Evolutionary conservation across 2,888 invertebrate species (phyloP), one percentile per base, ranked within the genome.

Genomic region (Phytoseiulus persimilis): DNA sequence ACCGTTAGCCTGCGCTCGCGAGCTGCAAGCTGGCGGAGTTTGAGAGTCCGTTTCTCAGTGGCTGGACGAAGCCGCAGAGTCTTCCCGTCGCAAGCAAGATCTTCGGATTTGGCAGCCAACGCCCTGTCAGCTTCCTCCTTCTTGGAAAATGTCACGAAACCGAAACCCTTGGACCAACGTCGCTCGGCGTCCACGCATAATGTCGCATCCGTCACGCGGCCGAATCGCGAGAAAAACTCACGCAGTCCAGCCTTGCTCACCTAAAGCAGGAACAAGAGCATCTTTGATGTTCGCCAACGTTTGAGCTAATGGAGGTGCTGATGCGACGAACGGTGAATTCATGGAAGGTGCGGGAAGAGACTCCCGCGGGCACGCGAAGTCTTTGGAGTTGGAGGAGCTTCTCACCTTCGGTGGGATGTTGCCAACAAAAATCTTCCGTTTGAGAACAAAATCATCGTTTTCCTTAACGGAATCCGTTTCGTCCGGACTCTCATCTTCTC

Each of bases 101-200:
- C 33, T 23, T 45, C 87, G n/a, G 32, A n/a, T 39, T 45, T 28
- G 9, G 39, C 87, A 6, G 87, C 87, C n/a, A 87, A 31, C 39
- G 90, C 91, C 83, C 90, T 90, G 32, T 90, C 90, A 9, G 90
- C 91, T 83, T 91, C 91, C 83, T 90, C 90, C 0, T 89, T 83
- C 45, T 90, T 91, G 28, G 90, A 90, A 90, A 91, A 91, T 90
- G 91, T 91, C 31, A 91, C 90, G 90, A 91, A 91, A 33, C 91
- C 91, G 90, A 91, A 91, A 46, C 46, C 83, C 83, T 33, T 45
- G 33, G 83, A 90, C 83, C 84, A 83, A 32, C 83, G 90, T 32
- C 46, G 46, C 45, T 83, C 83, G 31, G 46, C 28, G 87, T 87
- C 87, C 91, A 90, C 91, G 90, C 83, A 91, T 90, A 89, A 91